Conservation (phyloP, 2,797 vertebrate genomes). For the Sciurus vulgaris region DNA sequence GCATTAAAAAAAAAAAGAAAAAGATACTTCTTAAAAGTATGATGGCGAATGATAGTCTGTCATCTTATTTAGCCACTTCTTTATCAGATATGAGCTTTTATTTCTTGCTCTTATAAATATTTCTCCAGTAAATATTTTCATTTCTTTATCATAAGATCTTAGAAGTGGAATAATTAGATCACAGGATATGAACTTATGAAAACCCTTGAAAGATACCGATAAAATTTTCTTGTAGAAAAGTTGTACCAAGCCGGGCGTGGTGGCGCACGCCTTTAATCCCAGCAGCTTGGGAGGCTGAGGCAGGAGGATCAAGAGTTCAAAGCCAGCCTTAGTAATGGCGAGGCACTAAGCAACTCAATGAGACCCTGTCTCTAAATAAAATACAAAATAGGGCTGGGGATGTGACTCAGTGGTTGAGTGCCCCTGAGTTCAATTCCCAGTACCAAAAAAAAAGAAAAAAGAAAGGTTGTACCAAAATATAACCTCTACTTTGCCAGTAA, state of each 20-base stretch:
- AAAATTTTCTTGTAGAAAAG: neutral
- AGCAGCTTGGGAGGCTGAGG: too few relatives aligned
- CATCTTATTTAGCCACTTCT: slow-evolving; percentile 1
- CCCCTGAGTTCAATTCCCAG: too few relatives aligned
- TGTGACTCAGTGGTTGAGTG: too few relatives aligned
- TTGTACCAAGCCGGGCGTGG: neutral
- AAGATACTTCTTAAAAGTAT: slow-evolving; percentile 44
- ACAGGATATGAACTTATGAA: slow-evolving; percentile 24
- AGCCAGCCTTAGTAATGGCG: too few relatives aligned
- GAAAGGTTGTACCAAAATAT: slow-evolving; percentile 34
- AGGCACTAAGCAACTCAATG: too few relatives aligned
- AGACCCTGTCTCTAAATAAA: too few relatives aligned
- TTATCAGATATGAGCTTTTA: slow-evolving; percentile 3
- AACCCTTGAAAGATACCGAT: slow-evolving; percentile 6
- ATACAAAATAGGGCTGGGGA: too few relatives aligned
- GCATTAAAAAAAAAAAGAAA: neutral
- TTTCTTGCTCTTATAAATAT: slow-evolving; percentile 54
- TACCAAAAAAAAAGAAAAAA: too few relatives aligned
- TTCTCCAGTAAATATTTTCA: slow-evolving; percentile 57
- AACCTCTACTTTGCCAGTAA: slow-evolving; percentile 42
- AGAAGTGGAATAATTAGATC: slow-evolving; percentile 31
- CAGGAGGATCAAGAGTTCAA: too few relatives aligned
- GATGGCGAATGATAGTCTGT: neutral
- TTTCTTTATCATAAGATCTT: slow-evolving; percentile 50
- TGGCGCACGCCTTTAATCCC: too few relatives aligned